Evolutionary conservation across 1,140 invertebrate species (phyloP), one percentile per base, ranked within the genome.

Genomic region (Spodoptera frugiperda): DNA sequence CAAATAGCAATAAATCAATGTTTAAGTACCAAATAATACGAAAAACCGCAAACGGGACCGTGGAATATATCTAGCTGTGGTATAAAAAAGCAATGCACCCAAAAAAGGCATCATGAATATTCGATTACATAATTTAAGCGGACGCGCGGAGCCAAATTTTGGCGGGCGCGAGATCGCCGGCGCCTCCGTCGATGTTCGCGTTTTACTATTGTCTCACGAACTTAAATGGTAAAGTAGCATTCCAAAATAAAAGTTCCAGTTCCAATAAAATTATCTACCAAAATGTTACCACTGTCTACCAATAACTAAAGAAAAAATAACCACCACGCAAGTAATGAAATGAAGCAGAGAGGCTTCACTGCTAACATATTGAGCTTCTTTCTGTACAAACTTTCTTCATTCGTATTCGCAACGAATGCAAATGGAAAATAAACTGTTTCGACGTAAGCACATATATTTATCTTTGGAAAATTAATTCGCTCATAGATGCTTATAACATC

Each of bases 71-170:
- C 73, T 65, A 78, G 75, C 78, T 72, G 77, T 21, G 61, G 70
- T 81, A 82, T 80, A 61, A 84, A 73, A 84, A 80, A 81, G 80
- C 78, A 84, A 81, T 82, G 85, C 81, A 84, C 78, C 81, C 54
- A 83, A 84, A 82, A 25, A 78, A 83, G 81, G 67, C 71, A 71
- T 83, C 82, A 81, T 83, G 84, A 84, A 87, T 87, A 88, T 84
- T 84, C 82, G 78, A 83, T 89, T 89, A 86, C 82, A 87, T 89
- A 89, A 89, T 87, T 86, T 83, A 85, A 82, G 82, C 74, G 82
- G 79, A 81, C 76, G 70, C 75, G 61, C 78, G 74, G 74, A 76
- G 78, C 57, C 79, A 61, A 79, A 55, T 76, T 81, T 81, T 61
- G 57, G 67, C 65, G 59, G 63, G 25, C 76, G 39, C 63, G 61